Percentiles rank a stretch among this genome's conserved stretches.
Evolutionary conservation across 2,797 vertebrate species (phyloP).

Genomic region (Tamandua tetradactyla): DNA sequence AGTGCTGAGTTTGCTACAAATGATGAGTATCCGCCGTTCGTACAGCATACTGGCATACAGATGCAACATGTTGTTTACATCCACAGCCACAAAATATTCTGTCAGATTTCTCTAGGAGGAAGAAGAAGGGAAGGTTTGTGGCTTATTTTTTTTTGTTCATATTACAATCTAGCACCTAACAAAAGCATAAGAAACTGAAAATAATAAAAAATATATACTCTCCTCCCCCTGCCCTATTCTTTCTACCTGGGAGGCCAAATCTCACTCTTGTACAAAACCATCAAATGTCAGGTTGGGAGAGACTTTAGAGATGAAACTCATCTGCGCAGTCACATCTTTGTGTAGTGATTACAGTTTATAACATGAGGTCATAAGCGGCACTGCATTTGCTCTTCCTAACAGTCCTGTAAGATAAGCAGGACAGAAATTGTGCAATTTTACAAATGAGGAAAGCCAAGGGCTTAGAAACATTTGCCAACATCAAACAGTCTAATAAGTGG

Average conservation of each 20-base stretch:
- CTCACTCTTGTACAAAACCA: conserved; percentile 11
- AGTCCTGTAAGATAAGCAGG: background rate
- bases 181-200: conserved; percentile 64
- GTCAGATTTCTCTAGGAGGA: conserved; percentile 96
- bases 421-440: conserved; percentile 22
- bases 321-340: background rate
- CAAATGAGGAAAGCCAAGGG: conserved; percentile 50
- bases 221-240: background rate
- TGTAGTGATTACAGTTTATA: conserved; percentile 5
- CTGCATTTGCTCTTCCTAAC: background rate
- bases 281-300: conserved; percentile 8
- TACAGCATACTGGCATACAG: conserved; percentile 98
- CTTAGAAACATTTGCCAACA: background rate
- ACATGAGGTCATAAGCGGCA: background rate
- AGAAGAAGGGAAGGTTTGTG: conserved; percentile 73
- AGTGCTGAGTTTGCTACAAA: conserved; percentile 98
- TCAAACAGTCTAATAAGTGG: conserved; percentile 35
- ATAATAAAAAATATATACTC: conserved; percentile 3
- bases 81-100: conserved; percentile 98
- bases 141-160: conserved; percentile 59
- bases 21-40: conserved; percentile 96
- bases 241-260: conserved; percentile 11
- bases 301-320: background rate
- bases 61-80: conserved; percentile 99
- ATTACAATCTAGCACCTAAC: conserved; percentile 39